Evolutionary conservation across 2,888 invertebrate species (phyloP), one percentile per base, ranked within the genome.

Genomic region (Phyllotreta striolata): DNA sequence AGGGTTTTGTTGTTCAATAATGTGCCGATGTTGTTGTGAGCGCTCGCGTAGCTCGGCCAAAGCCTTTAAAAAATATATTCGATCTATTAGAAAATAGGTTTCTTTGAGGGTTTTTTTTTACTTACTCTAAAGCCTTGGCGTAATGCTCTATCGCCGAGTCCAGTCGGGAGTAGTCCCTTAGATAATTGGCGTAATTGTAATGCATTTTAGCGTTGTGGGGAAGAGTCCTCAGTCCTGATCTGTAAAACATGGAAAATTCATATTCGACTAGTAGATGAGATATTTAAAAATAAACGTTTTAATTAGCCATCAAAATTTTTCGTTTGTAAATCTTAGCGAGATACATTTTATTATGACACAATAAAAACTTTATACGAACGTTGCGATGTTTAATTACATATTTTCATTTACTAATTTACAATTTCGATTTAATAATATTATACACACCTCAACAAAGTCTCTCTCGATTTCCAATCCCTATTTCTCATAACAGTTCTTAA

Each of bases 121-220:
- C 87, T 85, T 81, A 93, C 94, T 88, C 87, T 52, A 94, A 82
- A 14, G 94, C 92, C 78, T 88, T 88, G 74, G 87, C 87, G 82
- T 94, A 94, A 82, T 93, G 93, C 71, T 86, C 83, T 70, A 90
- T 88, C 13, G 94, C 93, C 66, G 86, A 84, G 70, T 89, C 89
- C 63, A 87, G 86, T 73, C 89, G 86, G 43, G 90, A 89, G 43
- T 87, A 85, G 79, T 94, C 93, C 78, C 91, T 88, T 70, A 92
- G 85, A 79, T 91, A 90, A 84, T 95, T 95, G 46, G 90, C 95
- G 77, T 91, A 93, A 83, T 95, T 95, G 84, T 93, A 95, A 82
- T 94, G 93, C 82, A 93, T 89, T 83, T 95, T 95, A 55, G 94
- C 93, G 79, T 95, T 95, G 82, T 91, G 89, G 0, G 94, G 94